A percentile compares a stretch with the other conserved stretches of the same genome.
Evolutionary conservation across 2,113 vertebrate species (phyloP).

Genomic region (Coptodon rendalli): DNA sequence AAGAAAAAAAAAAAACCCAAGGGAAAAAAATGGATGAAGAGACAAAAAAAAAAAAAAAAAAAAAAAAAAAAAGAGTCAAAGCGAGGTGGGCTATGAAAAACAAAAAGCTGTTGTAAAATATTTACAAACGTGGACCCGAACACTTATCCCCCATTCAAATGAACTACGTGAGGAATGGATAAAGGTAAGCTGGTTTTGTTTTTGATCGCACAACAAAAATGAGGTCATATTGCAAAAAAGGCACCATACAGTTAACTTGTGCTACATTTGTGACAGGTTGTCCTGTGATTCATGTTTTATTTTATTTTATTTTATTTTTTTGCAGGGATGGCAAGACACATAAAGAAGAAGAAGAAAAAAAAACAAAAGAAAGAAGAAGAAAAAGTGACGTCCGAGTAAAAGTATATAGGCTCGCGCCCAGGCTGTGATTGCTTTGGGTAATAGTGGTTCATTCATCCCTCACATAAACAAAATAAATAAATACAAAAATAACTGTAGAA

Average conservation of each 20-base stretch:
- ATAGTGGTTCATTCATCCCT: constrained; percentile 70
- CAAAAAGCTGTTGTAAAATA: constrained; percentile 49
- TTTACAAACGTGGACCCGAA: constrained; percentile 55
- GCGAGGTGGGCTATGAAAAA: constrained; percentile 33
- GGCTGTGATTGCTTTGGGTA: constrained; percentile 70
- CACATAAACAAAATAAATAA: constrained; percentile 76
- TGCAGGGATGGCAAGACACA: constrained; percentile 28
- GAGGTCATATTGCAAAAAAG: constrained; percentile 91
- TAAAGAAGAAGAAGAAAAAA: background rate
- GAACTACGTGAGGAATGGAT: constrained; percentile 61
- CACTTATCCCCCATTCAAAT: constrained; percentile 65
- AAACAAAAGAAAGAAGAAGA: background rate
- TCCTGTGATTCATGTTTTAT: constrained; percentile 52
- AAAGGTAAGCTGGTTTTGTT: constrained; percentile 77
- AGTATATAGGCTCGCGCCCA: constrained; percentile 33
- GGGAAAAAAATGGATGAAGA: too few relatives aligned
- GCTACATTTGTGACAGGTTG: constrained; percentile 80
- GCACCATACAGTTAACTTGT: constrained; percentile 87
- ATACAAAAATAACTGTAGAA: constrained; percentile 78
- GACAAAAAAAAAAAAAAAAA: too few relatives aligned
- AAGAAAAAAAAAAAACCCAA: too few relatives aligned
- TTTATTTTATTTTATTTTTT: background rate
- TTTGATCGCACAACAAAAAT: constrained; percentile 74
- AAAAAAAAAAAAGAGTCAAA: too few relatives aligned
- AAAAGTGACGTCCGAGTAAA: constrained; percentile 58